phyloP scores from a whole-genome alignment of 2,113 vertebrate genomes.

The Ophiodon elongatus region DNA sequence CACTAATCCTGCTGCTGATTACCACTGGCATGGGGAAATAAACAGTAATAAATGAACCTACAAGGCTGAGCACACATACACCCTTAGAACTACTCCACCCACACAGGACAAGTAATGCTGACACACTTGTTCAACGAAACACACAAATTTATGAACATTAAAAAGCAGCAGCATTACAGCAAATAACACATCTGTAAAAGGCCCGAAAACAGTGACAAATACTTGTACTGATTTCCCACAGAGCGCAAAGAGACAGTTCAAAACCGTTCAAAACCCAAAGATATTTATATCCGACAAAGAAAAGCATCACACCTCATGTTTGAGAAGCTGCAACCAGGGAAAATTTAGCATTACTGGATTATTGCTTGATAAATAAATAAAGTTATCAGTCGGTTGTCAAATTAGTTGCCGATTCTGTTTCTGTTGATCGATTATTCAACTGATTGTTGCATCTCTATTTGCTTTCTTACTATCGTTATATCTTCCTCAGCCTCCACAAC shows the following conservation, averaged over 20 bases:
- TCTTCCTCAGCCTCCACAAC: not conserved
- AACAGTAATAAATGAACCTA: slow-evolving; percentile 79
- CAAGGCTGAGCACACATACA: slow-evolving; percentile 55
- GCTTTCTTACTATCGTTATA: not conserved
- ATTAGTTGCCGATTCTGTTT: not conserved
- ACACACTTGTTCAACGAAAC: slow-evolving; percentile 26
- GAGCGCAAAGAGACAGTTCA: too few relatives aligned
- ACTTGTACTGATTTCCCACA: not conserved
- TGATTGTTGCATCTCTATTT: not conserved
- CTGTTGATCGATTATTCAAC: not conserved
- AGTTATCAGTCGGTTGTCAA: not conserved
- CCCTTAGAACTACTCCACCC: slow-evolving; percentile 33
- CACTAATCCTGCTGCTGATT: slow-evolving; percentile 82
- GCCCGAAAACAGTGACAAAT: not conserved
- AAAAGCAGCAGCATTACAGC: not conserved
- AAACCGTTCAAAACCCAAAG: too few relatives aligned
- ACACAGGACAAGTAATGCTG: slow-evolving; percentile 36
- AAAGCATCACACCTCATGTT: not conserved
- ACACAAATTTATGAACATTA: not conserved
- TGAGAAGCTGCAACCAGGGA: not conserved
- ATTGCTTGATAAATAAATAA: not conserved
- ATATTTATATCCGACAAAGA: not conserved
- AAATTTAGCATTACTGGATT: not conserved
- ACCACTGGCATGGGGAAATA: slow-evolving; percentile 81
- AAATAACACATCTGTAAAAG: not conserved